A percentile compares a stretch with the other conserved stretches of the same genome.
Conservation (phyloP, 2,888 invertebrate genomes). For the Muscina levida region DNA sequence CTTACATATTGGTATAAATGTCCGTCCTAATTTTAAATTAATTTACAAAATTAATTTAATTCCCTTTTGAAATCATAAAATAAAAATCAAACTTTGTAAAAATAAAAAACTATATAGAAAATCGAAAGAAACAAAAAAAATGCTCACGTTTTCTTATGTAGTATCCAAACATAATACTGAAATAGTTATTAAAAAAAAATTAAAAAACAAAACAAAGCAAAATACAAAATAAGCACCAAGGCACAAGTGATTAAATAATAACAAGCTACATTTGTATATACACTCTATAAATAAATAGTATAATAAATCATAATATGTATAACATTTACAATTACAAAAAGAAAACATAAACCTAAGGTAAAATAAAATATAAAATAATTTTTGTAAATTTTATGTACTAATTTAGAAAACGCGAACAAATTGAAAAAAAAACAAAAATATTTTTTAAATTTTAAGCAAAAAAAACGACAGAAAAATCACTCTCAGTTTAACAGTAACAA, state of each 20-base stretch:
- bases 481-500: constrained; percentile 56
- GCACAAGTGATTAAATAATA: constrained; percentile 64
- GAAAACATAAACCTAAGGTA: constrained; percentile 31
- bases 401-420: constrained; percentile 55
- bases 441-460: constrained; percentile 53
- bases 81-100: constrained; percentile 50
- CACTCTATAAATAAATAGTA: constrained; percentile 57
- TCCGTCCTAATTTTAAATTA: constrained; percentile 62
- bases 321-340: constrained; percentile 43
- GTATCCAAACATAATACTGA: constrained; percentile 37
- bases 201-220: not conserved
- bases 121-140: constrained; percentile 43
- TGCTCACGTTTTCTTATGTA: constrained; percentile 41
- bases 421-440: constrained; percentile 42
- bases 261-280: constrained; percentile 57
- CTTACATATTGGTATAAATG: constrained; percentile 57
- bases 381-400: constrained; percentile 66
- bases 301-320: constrained; percentile 55
- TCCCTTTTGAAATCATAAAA: constrained; percentile 11
- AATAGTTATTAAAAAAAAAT: constrained; percentile 13
- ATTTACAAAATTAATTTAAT: constrained; percentile 37
- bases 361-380: constrained; percentile 54
- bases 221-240: constrained; percentile 58
- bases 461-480: constrained; percentile 35
- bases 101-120: constrained; percentile 29